Evolutionary conservation across 2,113 vertebrate genomes (phyloP), one percentile per base, ranked within the genome.

Genomic region (Oriolus oriolus): DNA sequence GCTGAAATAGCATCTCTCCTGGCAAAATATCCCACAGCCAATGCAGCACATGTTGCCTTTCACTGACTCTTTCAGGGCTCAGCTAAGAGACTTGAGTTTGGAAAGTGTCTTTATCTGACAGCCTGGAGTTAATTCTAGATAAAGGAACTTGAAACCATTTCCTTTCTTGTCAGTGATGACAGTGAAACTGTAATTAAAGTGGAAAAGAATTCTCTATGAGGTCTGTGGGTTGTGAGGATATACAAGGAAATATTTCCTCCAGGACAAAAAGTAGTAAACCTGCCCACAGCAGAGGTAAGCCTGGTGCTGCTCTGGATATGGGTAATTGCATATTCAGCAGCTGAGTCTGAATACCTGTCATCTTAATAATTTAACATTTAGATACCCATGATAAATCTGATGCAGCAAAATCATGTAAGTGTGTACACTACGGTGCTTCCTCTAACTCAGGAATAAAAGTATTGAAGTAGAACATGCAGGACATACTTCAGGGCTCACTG

Each of bases 11-110:
- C 54, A 21, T 30, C 16, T 52, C 53, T 52, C 56, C 57, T 27
- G 59, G 59, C 57, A 80, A 92, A 84, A 60, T 33, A 61, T 10
- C 21, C 44, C 39, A 3, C 69, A 81, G 16, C 28, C 11, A 7
- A 2, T 8, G 16, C 20, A 35, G 42, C 4, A 12, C 12, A 4
- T 0, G 3, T 44, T 57, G 26, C 19, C 0, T 63, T 70, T 63
- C 33, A 44, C 52, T 28, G 60, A 44, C 11, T 52, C 49, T 49
- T 73, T 53, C 16, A 39, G 66, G 26, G 50, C 49, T 87, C 73
- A 44, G 33, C 52, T 45, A 30, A 45, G 50, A 88, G 57, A 74
- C 30, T 33, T 3, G 3, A 73, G 26, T 73, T 56, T 85, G 71
- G 28, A 90, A 63, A 37, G 17, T 30, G 11, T 33, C n/a, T 59